Evolutionary conservation across 1,140 invertebrate genomes (phyloP).

Genomic region (Medauroidea extradentata): DNA sequence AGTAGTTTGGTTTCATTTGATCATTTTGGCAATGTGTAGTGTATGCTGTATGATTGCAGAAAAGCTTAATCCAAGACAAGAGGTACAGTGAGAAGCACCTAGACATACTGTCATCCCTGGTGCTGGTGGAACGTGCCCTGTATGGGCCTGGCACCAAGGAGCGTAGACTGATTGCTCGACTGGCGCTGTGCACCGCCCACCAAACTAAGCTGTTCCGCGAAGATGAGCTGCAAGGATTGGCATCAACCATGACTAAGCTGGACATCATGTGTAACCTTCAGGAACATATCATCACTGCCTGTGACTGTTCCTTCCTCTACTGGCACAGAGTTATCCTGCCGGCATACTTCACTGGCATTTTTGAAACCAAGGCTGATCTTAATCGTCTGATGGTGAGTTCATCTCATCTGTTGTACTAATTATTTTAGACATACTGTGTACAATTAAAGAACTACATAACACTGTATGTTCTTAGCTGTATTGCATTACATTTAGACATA

Average conservation of each 20-base stretch:
- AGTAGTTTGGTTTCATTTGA: neutral
- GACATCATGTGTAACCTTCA: conserved; percentile 57
- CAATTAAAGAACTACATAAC: too few species aligned
- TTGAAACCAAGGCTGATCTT: conserved; percentile 57
- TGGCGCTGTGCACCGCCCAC: conserved; percentile 62
- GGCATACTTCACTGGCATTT: conserved; percentile 69
- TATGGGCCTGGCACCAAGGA: conserved; percentile 64
- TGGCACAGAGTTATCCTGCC: conserved; percentile 75
- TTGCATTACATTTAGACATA: neutral
- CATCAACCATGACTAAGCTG: conserved; percentile 55
- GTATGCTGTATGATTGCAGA: conserved; percentile 30
- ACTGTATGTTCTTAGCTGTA: too few species aligned
- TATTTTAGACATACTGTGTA: neutral
- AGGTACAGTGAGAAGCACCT: conserved; percentile 57
- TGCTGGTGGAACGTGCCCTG: conserved; percentile 65
- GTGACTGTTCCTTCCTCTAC: conserved; percentile 73
- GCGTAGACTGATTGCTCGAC: conserved; percentile 57
- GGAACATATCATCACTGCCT: conserved; percentile 53
- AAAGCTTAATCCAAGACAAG: conserved; percentile 50
- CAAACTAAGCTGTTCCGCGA: conserved; percentile 50
- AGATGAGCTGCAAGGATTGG: conserved; percentile 49
- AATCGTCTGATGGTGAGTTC: conserved; percentile 53
- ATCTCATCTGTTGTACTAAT: neutral
- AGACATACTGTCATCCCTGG: conserved; percentile 66
- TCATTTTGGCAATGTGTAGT: neutral